Evolutionary conservation across 2,888 invertebrate genomes (phyloP), one percentile per base, ranked within the genome.

Genomic region (Cheilosia vulpina): DNA sequence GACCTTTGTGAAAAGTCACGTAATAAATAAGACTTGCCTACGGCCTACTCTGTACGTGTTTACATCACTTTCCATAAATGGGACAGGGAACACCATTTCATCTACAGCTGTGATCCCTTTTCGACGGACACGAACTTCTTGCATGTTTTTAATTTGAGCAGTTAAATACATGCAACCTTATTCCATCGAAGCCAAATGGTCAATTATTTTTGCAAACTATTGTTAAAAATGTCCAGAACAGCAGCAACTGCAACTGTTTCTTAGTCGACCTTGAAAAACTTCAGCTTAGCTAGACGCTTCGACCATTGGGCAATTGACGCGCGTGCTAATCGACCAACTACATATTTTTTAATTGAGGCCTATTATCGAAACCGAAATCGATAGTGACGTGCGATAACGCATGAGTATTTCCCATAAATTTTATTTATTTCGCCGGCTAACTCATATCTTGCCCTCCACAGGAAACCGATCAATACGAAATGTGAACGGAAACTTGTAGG

Each of bases 301-400:
- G 27, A 21, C 73, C 50, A 60, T 38, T 66, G 43, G 77, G 41
- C 60, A 66, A 47, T 62, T 72, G 66, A 47, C 41, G 62, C 71
- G 77, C 82, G 78, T 78, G 78, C 62, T 66, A 76, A 66, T 53
- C 7, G 21, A 55, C 50, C 52, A 60, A 60, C 41, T 41, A 60
- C 77, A 71, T 79, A 38, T 21, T 63, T 41, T 71, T 82, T 82
- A 80, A 82, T 82, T 82, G 63, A 78, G 82, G 65, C 66, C 66
- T 78, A 72, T 78, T 82, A 82, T 78, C 65, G 65, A 77, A 65
- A 78, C 60, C 47, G 69, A 82, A 82, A 82, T 77, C 82, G 82
- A 77, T 76, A 55, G 15, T 2, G 13, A 65, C 57, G 65, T 65
- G 53, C 76, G 65, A 71, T 82, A 82, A 60, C 15, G 19, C 60